A percentile compares a stretch with the other conserved stretches of the same genome.
Conservation (phyloP, 2,797 vertebrate genomes). For the Eurystomus glaucurus region DNA sequence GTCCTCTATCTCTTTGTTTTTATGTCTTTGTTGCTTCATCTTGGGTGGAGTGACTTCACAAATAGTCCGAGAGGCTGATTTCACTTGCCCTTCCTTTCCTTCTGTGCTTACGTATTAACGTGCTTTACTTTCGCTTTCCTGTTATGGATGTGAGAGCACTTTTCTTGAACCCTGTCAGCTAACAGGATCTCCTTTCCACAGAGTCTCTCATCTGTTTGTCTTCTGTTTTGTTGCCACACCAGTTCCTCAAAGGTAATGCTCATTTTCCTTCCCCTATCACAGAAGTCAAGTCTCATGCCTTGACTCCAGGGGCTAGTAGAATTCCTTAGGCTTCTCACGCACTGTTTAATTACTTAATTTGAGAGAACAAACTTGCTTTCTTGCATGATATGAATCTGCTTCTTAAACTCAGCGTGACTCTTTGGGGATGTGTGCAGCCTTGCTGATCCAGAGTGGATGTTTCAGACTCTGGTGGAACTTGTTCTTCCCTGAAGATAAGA, state of each 20-base stretch:
- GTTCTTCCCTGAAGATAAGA: conserved; percentile 48
- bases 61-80: neutral
- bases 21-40: conserved; percentile 35
- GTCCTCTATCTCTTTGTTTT: neutral
- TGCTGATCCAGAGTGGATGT: neutral
- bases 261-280: neutral
- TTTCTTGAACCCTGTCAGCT: neutral
- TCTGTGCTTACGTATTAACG: neutral
- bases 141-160: neutral
- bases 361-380: conserved; percentile 44
- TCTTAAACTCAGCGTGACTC: conserved; percentile 23
- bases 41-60: neutral
- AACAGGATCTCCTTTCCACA: neutral
- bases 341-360: conserved; percentile 54
- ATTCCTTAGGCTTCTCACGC: neutral
- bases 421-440: neutral
- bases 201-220: neutral
- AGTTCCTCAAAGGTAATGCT: neutral
- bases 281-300: conserved; percentile 10
- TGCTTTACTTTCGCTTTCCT: conserved; percentile 23
- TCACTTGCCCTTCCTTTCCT: conserved; percentile 6
- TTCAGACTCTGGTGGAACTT: conserved; percentile 33
- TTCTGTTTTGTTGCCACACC: neutral
- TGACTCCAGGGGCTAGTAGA: neutral
- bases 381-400: conserved; percentile 33